phyloP scores from a whole-genome alignment of 2,888 invertebrate genomes.

The Perdita meconis region DNA sequence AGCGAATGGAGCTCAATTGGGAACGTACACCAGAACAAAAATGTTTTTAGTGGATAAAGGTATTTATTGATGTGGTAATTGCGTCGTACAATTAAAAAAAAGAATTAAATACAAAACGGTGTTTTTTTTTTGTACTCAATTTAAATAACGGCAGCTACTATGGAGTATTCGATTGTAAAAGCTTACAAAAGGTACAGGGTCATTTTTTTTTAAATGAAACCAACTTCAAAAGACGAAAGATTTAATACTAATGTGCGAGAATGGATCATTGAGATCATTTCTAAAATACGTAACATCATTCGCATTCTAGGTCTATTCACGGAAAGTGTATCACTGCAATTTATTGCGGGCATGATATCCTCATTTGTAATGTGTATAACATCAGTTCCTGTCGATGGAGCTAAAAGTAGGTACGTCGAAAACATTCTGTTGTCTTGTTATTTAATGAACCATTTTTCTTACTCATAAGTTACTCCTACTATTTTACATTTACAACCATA shows the following conservation, averaged over 20 bases:
- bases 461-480: background rate
- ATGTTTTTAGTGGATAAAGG: constrained; percentile 75
- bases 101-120: background rate
- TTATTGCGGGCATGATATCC: constrained; percentile 87
- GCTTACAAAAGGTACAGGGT: no score
- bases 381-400: constrained; percentile 89
- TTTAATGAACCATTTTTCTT: background rate
- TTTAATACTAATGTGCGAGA: no score
- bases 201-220: no score
- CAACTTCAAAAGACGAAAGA: no score
- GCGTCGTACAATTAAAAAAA: background rate
- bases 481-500: background rate
- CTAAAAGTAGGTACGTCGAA: constrained; percentile 85
- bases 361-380: constrained; percentile 87
- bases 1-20: constrained; percentile 88
- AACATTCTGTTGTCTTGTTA: background rate
- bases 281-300: background rate
- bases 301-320: constrained; percentile 54
- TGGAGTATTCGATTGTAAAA: no score
- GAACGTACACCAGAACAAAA: constrained; percentile 88
- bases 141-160: no score
- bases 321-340: constrained; percentile 77
- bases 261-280: no score
- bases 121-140: no score
- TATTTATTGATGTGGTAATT: constrained; percentile 20